A percentile compares a stretch with the other conserved stretches of the same genome.
Conservation (phyloP, 92 coral and sea anemone genomes). For the Metridium senile region DNA sequence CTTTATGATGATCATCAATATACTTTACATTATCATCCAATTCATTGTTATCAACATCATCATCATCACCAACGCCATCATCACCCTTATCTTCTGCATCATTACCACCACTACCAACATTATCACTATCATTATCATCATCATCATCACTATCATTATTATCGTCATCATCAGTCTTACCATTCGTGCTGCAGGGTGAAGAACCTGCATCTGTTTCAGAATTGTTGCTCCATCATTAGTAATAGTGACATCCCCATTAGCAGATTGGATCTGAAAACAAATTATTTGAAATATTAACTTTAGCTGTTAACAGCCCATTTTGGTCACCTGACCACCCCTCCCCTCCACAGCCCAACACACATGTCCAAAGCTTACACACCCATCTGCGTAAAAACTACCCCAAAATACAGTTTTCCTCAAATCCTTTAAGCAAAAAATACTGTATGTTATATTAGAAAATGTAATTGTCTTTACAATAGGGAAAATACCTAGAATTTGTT, state of each 20-base stretch:
- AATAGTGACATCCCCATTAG: conserved; percentile 93
- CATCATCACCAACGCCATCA: no score
- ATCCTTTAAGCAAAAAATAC: neutral
- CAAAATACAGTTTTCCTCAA: neutral
- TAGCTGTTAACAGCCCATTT: neutral
- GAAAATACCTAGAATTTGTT: neutral
- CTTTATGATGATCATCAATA: no score
- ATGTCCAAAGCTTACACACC: neutral
- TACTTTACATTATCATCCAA: no score
- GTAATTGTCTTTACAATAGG: neutral
- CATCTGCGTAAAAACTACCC: neutral
- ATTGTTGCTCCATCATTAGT: conserved; percentile 99
- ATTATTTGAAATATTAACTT: neutral
- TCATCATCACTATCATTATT: neutral
- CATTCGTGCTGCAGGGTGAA: conserved; percentile 99
- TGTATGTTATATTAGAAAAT: no score
- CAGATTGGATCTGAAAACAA: conserved; percentile 78
- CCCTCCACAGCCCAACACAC: neutral
- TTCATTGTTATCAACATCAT: no score
- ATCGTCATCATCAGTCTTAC: conserved; percentile 30
- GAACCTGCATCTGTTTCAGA: conserved; percentile 93
- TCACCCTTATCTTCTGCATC: no score
- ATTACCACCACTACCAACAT: neutral
- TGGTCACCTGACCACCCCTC: neutral
- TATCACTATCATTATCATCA: neutral